Base-by-base conservation (phyloP, 2,113 vertebrate genomes). In the Toxotes chatareus region DNA sequence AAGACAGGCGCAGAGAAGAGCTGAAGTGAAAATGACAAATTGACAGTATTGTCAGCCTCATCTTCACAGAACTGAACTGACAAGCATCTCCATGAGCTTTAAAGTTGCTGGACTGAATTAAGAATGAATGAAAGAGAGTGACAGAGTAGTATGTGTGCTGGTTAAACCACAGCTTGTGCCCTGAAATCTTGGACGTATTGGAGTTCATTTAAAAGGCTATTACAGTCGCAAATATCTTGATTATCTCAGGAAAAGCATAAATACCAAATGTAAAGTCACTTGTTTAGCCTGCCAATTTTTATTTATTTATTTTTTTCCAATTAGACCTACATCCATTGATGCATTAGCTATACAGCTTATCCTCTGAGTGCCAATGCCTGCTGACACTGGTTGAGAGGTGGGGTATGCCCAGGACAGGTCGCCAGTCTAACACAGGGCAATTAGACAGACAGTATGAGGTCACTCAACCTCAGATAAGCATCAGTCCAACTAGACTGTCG, bases 151-250 rank as follows among this genome's bases (percentile, higher is more conserved):
- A 36, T 51, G 47, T 19, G 31, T 1, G 59, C 65, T 34, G 38
- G 19, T 46, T 21, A 46, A 72, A 63, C 23, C 40, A 64, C 12
- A n/a, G 44, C 31, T 60, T 21, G 53, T 79, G 59, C 32, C 27
- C 23, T 27, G 14, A 42, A 55, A 47, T 66, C 7, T 27, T 27
- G 27, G 27, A 27, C 27, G 27, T 73, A 73, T 76, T 53, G 27
- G 4, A 40, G 68, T 82, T 83, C 23, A 63, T 82, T 77, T 70
- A 78, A 79, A 72, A 75, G 7, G 13, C 47, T 21, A 71, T 53
- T 59, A 27, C 62, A 17, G n/a, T 53, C 36, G n/a, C 5, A 40
- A 49, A 40, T 31, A 47, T 57, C 19, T 62, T 16, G 0, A 47
- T 36, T 51, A 46, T 61, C 5, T 53, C 56, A 23, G 69, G 23